Percentiles rank a stretch among this genome's conserved stretches.
These are phyloP conservation scores for Phrynocephalus guinanensis DNA, from an alignment of 2,797 vertebrate genomes.

Conservation along the genomic window DNA sequence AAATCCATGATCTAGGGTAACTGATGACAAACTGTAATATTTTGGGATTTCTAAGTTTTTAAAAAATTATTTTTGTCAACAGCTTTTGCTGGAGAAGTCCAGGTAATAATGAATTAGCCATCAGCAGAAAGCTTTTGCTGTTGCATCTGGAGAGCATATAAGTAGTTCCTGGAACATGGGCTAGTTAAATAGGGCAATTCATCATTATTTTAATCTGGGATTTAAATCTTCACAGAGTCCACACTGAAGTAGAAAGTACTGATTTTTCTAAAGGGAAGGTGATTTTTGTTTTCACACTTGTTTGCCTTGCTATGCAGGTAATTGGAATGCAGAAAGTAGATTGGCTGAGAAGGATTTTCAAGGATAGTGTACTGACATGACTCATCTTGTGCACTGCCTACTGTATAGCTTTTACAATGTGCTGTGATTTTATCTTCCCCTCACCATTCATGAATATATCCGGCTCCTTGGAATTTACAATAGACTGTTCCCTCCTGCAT, in stretches of 20 bases:
- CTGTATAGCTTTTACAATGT: slow-evolving; percentile 37
- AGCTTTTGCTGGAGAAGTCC: neutral
- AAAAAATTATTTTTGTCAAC: too few species aligned
- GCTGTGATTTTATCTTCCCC: neutral
- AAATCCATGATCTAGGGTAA: neutral
- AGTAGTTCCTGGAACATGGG: slow-evolving; percentile 43
- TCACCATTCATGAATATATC: slow-evolving; percentile 36
- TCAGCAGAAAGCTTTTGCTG: neutral
- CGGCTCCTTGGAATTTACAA: slow-evolving; percentile 15
- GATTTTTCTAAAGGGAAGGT: slow-evolving; percentile 46
- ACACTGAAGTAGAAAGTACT: slow-evolving; percentile 59
- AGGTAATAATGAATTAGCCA: neutral
- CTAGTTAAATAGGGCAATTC: slow-evolving; percentile 63
- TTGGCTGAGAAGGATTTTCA: slow-evolving; percentile 43
- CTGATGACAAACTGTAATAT: neutral
- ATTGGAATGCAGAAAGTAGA: slow-evolving; percentile 35
- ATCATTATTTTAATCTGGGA: slow-evolving; percentile 49
- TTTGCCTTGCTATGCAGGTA: neutral
- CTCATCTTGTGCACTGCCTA: slow-evolving; percentile 31
- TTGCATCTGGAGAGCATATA: slow-evolving; percentile 28
- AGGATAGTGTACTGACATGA: slow-evolving; percentile 38
- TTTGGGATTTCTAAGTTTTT: too few species aligned
- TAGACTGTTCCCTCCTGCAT: slow-evolving; percentile 23
- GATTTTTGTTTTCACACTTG: slow-evolving; percentile 59
- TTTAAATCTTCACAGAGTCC: slow-evolving; percentile 20